Conservation (phyloP, 2,888 invertebrate species). For the Polydrusus tereticollis region DNA sequence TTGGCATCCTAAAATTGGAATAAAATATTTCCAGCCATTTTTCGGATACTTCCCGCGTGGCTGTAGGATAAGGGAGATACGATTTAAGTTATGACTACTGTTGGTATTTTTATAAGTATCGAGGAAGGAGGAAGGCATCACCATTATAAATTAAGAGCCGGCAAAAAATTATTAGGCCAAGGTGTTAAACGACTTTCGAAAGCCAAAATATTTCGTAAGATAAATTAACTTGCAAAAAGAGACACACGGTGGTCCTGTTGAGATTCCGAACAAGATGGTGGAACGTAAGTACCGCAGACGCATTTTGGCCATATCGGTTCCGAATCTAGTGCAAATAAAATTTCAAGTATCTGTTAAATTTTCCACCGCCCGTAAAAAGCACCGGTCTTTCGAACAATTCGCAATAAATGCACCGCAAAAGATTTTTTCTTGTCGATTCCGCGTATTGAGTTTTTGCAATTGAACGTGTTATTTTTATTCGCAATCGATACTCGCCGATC, state of each 20-base stretch:
- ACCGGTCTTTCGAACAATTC: slow-evolving; percentile 44
- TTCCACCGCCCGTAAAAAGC: slow-evolving; percentile 37
- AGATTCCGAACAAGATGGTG: slow-evolving; percentile 30
- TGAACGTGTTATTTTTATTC: slow-evolving; percentile 50
- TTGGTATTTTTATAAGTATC: too few relatives aligned
- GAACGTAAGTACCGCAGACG: slow-evolving; percentile 33
- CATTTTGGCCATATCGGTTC: slow-evolving; percentile 37
- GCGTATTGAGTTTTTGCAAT: slow-evolving; percentile 46
- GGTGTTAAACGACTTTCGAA: not conserved
- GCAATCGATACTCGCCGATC: slow-evolving; percentile 47
- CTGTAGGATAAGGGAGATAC: too few relatives aligned
- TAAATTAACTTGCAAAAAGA: slow-evolving; percentile 21
- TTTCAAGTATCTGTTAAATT: slow-evolving; percentile 44
- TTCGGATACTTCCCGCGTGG: too few relatives aligned
- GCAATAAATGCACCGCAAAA: slow-evolving; percentile 49
- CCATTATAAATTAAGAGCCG: too few relatives aligned
- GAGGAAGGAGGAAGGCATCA: too few relatives aligned
- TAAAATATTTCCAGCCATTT: too few relatives aligned
- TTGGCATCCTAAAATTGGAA: too few relatives aligned
- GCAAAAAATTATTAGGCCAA: not conserved
- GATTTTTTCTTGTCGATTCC: slow-evolving; percentile 43
- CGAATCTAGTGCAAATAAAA: slow-evolving; percentile 48
- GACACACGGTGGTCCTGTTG: slow-evolving; percentile 18
- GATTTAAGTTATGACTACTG: too few relatives aligned
- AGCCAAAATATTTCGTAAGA: not conserved